Evolutionary conservation across 2,113 vertebrate species (phyloP).

Genomic region (Pteronura brasiliensis): DNA sequence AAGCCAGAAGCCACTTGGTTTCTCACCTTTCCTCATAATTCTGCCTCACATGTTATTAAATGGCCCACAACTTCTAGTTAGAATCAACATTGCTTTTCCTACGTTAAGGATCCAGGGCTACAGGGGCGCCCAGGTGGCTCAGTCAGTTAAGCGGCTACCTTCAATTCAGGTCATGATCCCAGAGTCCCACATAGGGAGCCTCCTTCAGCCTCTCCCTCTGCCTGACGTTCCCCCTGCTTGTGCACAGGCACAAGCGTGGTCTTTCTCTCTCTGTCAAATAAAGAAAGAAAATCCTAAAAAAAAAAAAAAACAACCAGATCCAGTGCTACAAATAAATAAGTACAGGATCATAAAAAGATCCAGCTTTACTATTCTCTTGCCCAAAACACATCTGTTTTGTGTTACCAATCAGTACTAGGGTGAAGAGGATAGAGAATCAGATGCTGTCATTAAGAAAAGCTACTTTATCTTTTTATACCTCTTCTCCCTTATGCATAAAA

Average conservation of each 20-base stretch:
- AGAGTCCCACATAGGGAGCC: background rate
- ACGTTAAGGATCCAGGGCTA: conserved; percentile 17
- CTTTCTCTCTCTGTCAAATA: background rate
- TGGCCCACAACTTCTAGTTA: conserved; percentile 16
- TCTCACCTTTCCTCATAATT: conserved; percentile 25
- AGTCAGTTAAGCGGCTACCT: background rate
- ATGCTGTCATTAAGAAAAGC: background rate
- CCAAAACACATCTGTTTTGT: conserved; percentile 41
- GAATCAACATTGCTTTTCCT: background rate
- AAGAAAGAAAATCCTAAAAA: background rate
- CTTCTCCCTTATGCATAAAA: conserved; percentile 15
- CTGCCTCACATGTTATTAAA: conserved; percentile 44
- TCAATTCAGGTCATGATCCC: background rate
- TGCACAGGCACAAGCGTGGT: too few species aligned
- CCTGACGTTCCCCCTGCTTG: too few species aligned
- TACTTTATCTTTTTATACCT: conserved; percentile 4
- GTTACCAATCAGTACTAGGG: background rate
- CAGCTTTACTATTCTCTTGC: background rate
- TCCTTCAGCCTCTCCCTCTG: background rate
- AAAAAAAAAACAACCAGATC: conserved; percentile 23
- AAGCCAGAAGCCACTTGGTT: background rate
- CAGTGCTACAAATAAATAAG: conserved; percentile 40
- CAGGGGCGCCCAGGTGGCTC: background rate
- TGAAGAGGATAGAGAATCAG: conserved; percentile 28
- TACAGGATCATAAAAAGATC: conserved; percentile 21